Base-by-base conservation (phyloP, 1,140 invertebrate genomes). In the Scaptomyza montana region DNA sequence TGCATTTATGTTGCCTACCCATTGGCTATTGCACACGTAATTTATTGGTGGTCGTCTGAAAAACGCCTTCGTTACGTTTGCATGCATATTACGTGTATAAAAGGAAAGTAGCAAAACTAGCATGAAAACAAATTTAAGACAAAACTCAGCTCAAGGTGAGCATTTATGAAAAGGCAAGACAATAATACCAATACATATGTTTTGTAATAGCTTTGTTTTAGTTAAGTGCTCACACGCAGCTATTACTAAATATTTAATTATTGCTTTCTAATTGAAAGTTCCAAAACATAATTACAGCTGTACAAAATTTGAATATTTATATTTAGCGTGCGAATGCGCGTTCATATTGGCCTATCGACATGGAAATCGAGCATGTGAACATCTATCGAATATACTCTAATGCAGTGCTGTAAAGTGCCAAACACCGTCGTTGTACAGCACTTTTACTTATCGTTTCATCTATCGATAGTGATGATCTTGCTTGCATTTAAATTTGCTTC, bases 31-130 rank as follows among this genome's bases (percentile, higher is more conserved):
- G 71, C 66, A 78, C 66, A 47, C 43, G 47, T 74, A 84, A 85
- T 84, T 84, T 74, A 45, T 70, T 80, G 50, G 68, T 53, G 41
- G 43, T 57, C 47, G 67, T 16, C 55, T 70, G 64, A 45, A 60
- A 43, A 43, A 65, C 61, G 68, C 68, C 68, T 71, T 60, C 51
- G 57, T 85, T 85, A 69, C 77, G 80, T 85, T n/a, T 75, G 41
- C 46, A 47, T 63, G 71, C 65, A 75, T 33, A 60, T 65, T 80
- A 65, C 63, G 68, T 79, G 57, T 49, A 36, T 60, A 64, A 67
- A 62, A 59, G 39, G 39, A 43, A n/a, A 43, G 39, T 36, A 43
- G 39, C 12, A 43, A n/a, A 43, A n/a, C 9, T 39, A 8, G 39
- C 39, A 43, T 33, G 73, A 80, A 61, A 61, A 55, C 68, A 47